Percentiles rank a stretch among this genome's conserved stretches.
Conservation (phyloP, 2,888 invertebrate genomes). For the Villa cingulata region DNA sequence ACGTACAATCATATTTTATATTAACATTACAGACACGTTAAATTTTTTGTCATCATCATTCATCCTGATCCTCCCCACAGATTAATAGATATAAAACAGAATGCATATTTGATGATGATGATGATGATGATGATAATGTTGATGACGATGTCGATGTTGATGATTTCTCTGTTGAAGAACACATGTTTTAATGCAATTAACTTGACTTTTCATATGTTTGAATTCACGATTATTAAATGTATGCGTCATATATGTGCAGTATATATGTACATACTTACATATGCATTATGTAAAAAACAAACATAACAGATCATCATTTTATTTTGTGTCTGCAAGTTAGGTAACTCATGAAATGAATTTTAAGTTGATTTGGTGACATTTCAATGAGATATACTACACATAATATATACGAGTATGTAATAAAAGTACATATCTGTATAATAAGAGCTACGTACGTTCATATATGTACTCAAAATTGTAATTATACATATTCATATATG, state of each 20-base stretch:
- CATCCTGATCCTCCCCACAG: background rate
- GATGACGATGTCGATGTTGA: too few relatives aligned
- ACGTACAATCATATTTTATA: too few relatives aligned
- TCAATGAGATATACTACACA: background rate
- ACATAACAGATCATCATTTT: background rate
- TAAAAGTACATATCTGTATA: too few relatives aligned
- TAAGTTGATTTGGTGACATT: background rate
- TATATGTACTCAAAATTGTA: too few relatives aligned
- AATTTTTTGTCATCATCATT: background rate
- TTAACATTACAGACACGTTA: too few relatives aligned
- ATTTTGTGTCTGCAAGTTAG: background rate
- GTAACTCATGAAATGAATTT: background rate
- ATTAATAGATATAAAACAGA: background rate
- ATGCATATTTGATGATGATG: background rate
- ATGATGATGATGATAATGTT: too few relatives aligned
- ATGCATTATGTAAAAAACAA: background rate
- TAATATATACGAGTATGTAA: too few relatives aligned
- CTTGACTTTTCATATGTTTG: background rate
- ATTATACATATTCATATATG: too few relatives aligned
- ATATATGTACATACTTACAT: too few relatives aligned
- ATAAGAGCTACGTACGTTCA: too few relatives aligned
- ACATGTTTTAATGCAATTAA: background rate
- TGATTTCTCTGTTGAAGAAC: background rate
- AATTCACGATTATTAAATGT: too few relatives aligned
- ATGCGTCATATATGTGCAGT: too few relatives aligned